Base-by-base conservation (phyloP, 2,888 invertebrate genomes). In the Ashinkailepas kermadecensis region DNA sequence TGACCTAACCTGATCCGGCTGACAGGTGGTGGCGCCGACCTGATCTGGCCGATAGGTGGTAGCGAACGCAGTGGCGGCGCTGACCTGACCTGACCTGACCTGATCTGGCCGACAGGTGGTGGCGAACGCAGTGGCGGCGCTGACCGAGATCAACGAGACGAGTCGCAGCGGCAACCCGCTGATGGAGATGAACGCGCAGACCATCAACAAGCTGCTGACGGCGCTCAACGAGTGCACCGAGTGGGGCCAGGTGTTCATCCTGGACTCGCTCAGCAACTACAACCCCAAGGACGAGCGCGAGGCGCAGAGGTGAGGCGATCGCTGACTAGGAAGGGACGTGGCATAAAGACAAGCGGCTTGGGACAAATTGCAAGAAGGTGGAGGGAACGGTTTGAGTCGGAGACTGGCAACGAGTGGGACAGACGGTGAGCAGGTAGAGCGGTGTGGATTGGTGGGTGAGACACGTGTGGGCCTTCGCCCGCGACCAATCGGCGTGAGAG, bases 181-280 rank as follows among this genome's bases (percentile, higher is more conserved):
- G 83, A 95, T 99, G 82, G 96, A 97, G 88, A 94, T 99, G 92
- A 99, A 97, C 88, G 94, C 97, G 11, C 95, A 95, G 81, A 98
- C 98, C 0, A 97, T 99, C 85, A 99, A 99, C 89, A 99, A 99
- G 88, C 90, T 99, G 21, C 89, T 99, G 83, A 99, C 99, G 0
- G 99, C 99, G 12, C 90, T 99, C 80, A 99, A 99, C 88, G 99
- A 99, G 88, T 99, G 99, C 88, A 99, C 99, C 6, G 99, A 99
- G 88, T 97, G 97, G 97, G 97, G 96, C 0, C 98, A 99, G 88
- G 97, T 99, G 82, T 99, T 99, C 89, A 99, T 99, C 85, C 89
- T 99, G 85, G 99, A 99, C 88, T 96, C 98, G 0, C 89, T 99
- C 83, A 96, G 98, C 39, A 99, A 98, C 90, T 99, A 99, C 89